phyloP scores from a whole-genome alignment of 2,888 invertebrate species.

The Eupelmus urozonus region DNA sequence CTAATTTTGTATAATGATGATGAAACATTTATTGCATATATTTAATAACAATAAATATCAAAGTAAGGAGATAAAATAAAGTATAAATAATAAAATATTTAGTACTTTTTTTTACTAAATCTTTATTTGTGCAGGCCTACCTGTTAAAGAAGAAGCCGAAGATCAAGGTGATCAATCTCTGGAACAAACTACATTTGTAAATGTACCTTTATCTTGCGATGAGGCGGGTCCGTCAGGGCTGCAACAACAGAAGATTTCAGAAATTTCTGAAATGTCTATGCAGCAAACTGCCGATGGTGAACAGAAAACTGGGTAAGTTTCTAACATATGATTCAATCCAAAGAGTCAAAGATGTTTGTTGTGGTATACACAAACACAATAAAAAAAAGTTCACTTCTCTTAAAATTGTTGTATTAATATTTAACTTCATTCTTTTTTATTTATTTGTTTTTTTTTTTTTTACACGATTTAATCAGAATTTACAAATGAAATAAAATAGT shows the following conservation, averaged over 20 bases:
- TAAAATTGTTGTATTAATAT: neutral
- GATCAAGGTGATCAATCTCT: conserved; percentile 70
- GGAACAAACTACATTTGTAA: conserved; percentile 75
- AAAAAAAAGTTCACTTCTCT: neutral
- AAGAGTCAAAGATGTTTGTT: conserved; percentile 75
- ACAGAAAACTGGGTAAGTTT: conserved; percentile 77
- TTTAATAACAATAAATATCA: neutral
- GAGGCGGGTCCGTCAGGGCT: conserved; percentile 76
- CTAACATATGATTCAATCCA: conserved; percentile 60
- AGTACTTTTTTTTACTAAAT: conserved; percentile 6
- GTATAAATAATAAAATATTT: neutral
- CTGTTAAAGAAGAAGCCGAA: conserved; percentile 75
- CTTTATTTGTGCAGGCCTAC: conserved; percentile 66
- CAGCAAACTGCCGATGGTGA: conserved; percentile 71
- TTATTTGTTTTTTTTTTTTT: conserved; percentile 7
- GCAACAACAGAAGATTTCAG: conserved; percentile 74
- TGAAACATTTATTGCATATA: too few relatives aligned
- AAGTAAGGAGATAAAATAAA: neutral
- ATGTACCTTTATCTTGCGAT: conserved; percentile 74
- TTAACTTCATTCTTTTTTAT: conserved; percentile 6
- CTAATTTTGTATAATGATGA: too few relatives aligned
- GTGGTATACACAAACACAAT: conserved; percentile 71
- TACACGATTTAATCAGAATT: conserved; percentile 15
- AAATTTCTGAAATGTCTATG: conserved; percentile 73
- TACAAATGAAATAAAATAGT: conserved; percentile 1